A percentile compares a stretch with the other conserved stretches of the same genome.
phyloP scores from a whole-genome alignment of 2,888 invertebrate species.

The Apantesis nais region DNA sequence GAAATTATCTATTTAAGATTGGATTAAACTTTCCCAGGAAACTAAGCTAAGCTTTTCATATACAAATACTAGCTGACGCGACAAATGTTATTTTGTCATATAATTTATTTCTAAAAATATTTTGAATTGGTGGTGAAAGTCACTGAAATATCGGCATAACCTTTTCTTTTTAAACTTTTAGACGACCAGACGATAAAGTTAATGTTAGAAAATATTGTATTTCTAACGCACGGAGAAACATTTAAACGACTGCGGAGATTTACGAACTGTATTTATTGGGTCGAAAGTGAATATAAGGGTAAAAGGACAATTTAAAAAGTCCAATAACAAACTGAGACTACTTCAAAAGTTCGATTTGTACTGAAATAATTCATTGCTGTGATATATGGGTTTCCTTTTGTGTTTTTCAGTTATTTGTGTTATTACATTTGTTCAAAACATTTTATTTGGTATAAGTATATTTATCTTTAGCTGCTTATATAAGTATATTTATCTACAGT shows the following conservation, averaged over 20 bases:
- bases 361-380: background rate
- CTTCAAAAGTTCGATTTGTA: background rate
- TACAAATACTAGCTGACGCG: too few species aligned
- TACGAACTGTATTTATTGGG: slow-evolving; percentile 36
- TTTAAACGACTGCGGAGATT: slow-evolving; percentile 33
- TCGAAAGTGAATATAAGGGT: background rate
- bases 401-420: background rate
- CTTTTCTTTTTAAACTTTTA: background rate
- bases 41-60: background rate
- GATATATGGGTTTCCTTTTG: background rate
- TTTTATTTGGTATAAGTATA: too few species aligned
- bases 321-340: background rate
- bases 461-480: too few species aligned
- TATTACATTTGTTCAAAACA: background rate
- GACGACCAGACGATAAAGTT: background rate
- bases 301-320: slow-evolving; percentile 3
- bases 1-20: background rate
- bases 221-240: slow-evolving; percentile 22
- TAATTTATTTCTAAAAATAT: too few species aligned
- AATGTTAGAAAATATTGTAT: slow-evolving; percentile 18
- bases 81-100: too few species aligned
- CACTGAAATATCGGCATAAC: background rate
- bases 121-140: too few species aligned
- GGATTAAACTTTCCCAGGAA: background rate
- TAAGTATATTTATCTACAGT: too few species aligned